Conservation (phyloP, 30 jellyfish, hydroid and myxozoan species). For the Cassiopea xamachana region DNA sequence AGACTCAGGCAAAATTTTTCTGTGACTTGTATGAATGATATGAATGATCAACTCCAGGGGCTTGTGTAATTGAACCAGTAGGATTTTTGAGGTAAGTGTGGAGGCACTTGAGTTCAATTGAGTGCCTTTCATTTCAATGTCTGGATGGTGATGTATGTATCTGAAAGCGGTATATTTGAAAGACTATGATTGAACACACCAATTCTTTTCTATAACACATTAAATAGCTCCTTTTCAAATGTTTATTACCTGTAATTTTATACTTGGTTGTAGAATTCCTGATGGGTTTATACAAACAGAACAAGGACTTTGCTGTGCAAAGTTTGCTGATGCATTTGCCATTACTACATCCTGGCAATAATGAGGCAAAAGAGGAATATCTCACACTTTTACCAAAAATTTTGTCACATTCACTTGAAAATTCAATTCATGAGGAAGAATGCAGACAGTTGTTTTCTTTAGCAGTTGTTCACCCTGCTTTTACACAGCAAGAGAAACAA, state of each 20-base stretch:
- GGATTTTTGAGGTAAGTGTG: too few species aligned
- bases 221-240: too few species aligned
- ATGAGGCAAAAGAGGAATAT: conserved; percentile 95
- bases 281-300: conserved; percentile 85
- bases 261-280: conserved; percentile 67
- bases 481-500: conserved; percentile 90
- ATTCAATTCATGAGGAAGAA: conserved; percentile 95
- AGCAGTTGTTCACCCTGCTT: conserved; percentile 98
- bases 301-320: conserved; percentile 98
- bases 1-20: too few species aligned
- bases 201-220: too few species aligned
- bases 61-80: too few species aligned
- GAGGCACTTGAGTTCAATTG: too few species aligned
- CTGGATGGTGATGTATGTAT: too few species aligned
- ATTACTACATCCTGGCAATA: conserved; percentile 97
- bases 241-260: not conserved
- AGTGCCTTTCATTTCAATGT: too few species aligned
- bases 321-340: conserved; percentile 95
- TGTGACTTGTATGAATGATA: too few species aligned
- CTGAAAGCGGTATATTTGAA: too few species aligned
- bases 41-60: too few species aligned
- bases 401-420: conserved; percentile 93
- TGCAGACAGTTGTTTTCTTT: conserved; percentile 94
- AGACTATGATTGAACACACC: too few species aligned
- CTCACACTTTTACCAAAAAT: conserved; percentile 87